Evolutionary conservation across 2,888 invertebrate species (phyloP).

Genomic region (Melikaiella ostensackeni): DNA sequence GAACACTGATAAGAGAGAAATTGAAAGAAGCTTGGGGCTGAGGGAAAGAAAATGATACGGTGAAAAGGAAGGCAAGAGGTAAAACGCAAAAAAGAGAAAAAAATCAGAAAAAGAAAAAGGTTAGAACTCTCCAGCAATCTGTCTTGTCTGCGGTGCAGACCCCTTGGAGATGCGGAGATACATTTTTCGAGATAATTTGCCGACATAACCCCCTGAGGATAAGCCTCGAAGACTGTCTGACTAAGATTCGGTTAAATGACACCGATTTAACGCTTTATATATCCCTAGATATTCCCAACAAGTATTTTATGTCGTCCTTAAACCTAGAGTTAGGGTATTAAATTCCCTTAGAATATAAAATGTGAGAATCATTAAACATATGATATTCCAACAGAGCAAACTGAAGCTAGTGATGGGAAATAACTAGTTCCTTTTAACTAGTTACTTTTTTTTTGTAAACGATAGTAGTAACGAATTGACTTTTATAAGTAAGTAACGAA

Average conservation of each 20-base stretch:
- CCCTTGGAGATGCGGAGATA: constrained; percentile 54
- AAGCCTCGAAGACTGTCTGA: constrained; percentile 13
- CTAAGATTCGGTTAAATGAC: constrained; percentile 3
- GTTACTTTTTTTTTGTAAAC: too few relatives aligned
- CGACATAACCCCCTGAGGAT: constrained; percentile 61
- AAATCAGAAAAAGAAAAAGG: constrained; percentile 49
- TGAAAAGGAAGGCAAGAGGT: constrained; percentile 37
- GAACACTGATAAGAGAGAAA: constrained; percentile 42
- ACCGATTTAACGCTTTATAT: constrained; percentile 24
- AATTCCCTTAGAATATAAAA: not conserved
- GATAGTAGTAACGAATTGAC: too few relatives aligned
- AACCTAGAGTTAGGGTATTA: not conserved
- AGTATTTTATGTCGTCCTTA: not conserved
- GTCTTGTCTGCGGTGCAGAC: constrained; percentile 50
- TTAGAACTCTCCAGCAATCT: constrained; percentile 49
- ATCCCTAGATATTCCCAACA: not conserved
- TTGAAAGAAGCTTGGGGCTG: constrained; percentile 42
- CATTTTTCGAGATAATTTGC: constrained; percentile 69
- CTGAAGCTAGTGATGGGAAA: too few relatives aligned
- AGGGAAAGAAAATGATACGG: constrained; percentile 34
- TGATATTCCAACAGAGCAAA: too few relatives aligned
- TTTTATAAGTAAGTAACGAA: too few relatives aligned
- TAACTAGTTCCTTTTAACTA: too few relatives aligned
- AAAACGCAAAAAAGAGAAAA: constrained; percentile 29
- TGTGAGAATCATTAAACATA: not conserved